Evolutionary conservation across 2,888 invertebrate species (phyloP), one percentile per base, ranked within the genome.

Genomic region (Thymelicus sylvestris): DNA sequence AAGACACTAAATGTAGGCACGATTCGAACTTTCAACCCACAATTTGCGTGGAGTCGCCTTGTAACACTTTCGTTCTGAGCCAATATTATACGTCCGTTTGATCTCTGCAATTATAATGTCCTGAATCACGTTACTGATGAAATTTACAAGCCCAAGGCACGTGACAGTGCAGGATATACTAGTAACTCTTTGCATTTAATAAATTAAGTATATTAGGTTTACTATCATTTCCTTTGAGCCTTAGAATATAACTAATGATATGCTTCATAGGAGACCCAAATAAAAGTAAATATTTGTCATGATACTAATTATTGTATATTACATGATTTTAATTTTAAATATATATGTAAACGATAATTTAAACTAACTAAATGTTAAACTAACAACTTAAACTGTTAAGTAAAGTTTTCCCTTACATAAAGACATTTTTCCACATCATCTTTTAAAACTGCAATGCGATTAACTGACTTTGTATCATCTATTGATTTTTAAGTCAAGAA

Each of bases 31-130:
- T 80, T 79, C 80, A 81, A 86, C 85, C 84, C 77, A 79, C 79
- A 80, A 79, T 79, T 76, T 78, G 73, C 76, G 77, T 74, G 72
- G 57, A 80, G 75, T 86, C 78, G 82, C 90, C 90, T 90, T 90
- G 90, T 88, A 89, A 90, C 84, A 90, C 89, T 88, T 90, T 88
- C 87, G 75, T 82, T 81, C 76, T 59, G 63, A 24, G 31, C 63
- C 64, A 64, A 50, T 65, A 10, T 50, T 47, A 13, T 59, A 44
- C 47, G 68, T 63, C 39, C 48, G 38, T 68, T 67, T 57, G 41
- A 19, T 65, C 64, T 65, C 59, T 70, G 24, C 19, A 64, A 69
- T 64, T 59, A 61, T 24, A 41, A 60, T 60, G 59, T 59, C 64
- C 48, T 69, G 64, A 48, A 57, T 57, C 64, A 69, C 64, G 41